Percentiles rank a stretch among this genome's conserved stretches.
Evolutionary conservation across 2,797 vertebrate species (phyloP).

Genomic region (Argyrosomus regius): DNA sequence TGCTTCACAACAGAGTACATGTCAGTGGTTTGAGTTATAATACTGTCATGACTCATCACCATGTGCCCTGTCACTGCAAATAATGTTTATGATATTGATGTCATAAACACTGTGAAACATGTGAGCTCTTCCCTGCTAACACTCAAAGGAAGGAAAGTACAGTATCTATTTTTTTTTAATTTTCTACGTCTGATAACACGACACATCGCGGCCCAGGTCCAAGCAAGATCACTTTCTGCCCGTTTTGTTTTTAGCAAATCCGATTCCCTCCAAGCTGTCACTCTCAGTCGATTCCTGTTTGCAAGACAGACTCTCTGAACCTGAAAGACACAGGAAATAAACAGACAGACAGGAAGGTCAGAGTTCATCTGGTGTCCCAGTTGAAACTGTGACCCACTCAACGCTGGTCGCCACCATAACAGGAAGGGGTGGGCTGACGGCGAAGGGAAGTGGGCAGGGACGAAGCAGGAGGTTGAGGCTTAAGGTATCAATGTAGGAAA

Average conservation of each 20-base stretch:
- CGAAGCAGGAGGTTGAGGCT: constrained; percentile 30
- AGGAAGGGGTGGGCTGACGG: constrained; percentile 70
- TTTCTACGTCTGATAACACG: neutral
- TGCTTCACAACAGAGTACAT: constrained; percentile 9
- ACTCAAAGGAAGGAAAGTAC: neutral
- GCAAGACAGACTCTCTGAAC: constrained; percentile 36
- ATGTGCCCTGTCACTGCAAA: neutral
- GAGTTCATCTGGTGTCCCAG: constrained; percentile 48
- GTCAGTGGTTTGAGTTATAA: neutral
- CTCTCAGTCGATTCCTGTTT: constrained; percentile 38
- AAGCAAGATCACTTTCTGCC: neutral
- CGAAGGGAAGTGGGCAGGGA: constrained; percentile 59
- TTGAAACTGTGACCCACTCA: constrained; percentile 27
- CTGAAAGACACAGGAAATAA: constrained; percentile 63
- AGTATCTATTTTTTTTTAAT: no score
- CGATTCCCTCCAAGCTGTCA: neutral
- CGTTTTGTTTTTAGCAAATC: constrained; percentile 2
- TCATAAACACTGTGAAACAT: neutral
- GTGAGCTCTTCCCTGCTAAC: neutral
- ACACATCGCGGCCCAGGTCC: neutral
- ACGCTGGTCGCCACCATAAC: constrained; percentile 62
- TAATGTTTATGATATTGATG: constrained; percentile 3
- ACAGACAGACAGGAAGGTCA: constrained; percentile 67
- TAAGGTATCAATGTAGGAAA: constrained; percentile 33
- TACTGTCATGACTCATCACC: neutral